Base-by-base conservation (phyloP, 2,797 vertebrate genomes). In the Gallinago solitaria region DNA sequence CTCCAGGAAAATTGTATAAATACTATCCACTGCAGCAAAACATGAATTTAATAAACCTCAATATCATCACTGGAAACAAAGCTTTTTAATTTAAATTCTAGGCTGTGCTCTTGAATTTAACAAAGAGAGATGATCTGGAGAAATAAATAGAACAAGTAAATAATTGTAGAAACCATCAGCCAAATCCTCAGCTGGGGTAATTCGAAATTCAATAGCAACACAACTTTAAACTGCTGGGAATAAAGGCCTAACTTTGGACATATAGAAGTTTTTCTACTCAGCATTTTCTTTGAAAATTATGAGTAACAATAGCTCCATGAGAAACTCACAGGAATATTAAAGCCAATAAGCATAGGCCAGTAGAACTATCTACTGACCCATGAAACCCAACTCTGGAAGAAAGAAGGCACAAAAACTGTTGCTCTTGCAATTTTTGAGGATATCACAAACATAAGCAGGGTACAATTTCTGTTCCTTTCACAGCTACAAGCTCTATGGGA, bases 1-100 rank as follows among this genome's bases (percentile, higher is more conserved):
- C 68, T 93, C 45, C n/a, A 87, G 30, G 54, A 91, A 95, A 78
- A 93, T 35, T 60, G n/a, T 75, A 79, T 89, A 94, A 95, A 86
- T 75, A 53, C 16, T 69, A 71, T 75, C 60, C 75, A 80, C 60
- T 82, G 82, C 70, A 87, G 59, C 45, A 96, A 94, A 97, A 91
- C 35, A 65, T 57, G 65, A 91, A 75, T 91, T 91, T 87, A 89
- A 86, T 85, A 94, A 96, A 90, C 37, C 45, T 30, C 63, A 85
- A 23, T 87, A 95, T 85, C 71, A 91, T 94, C 59, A 92, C 57
- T 91, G 45, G 39, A 89, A 95, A 94, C n/a, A 89, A 94, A 94
- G 25, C 15, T 68, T 65, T 89, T 96, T 93, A 88, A 97, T 95
- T 89, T 92, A 76, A 93, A 76, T 35, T 85, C 41, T 60, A 87